Evolutionary conservation across 2,113 vertebrate species (phyloP), one percentile per base, ranked within the genome.

Genomic region (Cygnus buccinator): DNA sequence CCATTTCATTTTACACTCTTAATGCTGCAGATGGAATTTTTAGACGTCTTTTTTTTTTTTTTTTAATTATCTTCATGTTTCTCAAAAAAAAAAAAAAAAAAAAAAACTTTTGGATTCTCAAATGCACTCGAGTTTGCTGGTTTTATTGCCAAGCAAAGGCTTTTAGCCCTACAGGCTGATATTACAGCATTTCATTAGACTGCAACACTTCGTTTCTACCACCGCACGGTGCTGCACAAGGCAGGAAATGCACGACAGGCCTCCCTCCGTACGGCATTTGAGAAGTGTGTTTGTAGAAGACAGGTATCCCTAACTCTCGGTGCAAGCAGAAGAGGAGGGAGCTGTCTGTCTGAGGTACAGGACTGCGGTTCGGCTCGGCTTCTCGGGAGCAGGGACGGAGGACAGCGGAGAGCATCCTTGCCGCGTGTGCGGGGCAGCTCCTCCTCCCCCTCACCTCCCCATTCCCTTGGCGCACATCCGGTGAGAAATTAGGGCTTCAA

Each of bases 191-290:
- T 82, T 72, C 5, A 3, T 23, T 7, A 25, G 13, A 5, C 29
- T 82, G 87, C 84, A 94, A 28, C 13, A 5, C n/a, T 78, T 78
- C 0, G 0, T 23, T 57, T 81, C 35, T 68, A 43, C 91, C 93
- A 58, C 70, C 35, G 73, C 3, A 72, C 0, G 84, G 87, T 79
- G 89, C 81, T 95, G 43, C 33, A 8, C 28, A 5, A 44, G 77
- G 15, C 62, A 41, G 37, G 10, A 44, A 81, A 33, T 0, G 15
- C 46, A 23, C 3, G 7, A 35, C 67, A 54, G 29, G 20, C 2
- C 3, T 33, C 11, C 2, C 3, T 33, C 11, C 5, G 19, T 1
- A 0, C 3, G 11, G 6, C 3, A 0, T 21, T 59, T 29, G 31
- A 15, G 28, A 62, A 52, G 3, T 1, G 3, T 6, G 31, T 10